phyloP scores from a whole-genome alignment of 2,113 vertebrate species.

The Barbus barbus region DNA sequence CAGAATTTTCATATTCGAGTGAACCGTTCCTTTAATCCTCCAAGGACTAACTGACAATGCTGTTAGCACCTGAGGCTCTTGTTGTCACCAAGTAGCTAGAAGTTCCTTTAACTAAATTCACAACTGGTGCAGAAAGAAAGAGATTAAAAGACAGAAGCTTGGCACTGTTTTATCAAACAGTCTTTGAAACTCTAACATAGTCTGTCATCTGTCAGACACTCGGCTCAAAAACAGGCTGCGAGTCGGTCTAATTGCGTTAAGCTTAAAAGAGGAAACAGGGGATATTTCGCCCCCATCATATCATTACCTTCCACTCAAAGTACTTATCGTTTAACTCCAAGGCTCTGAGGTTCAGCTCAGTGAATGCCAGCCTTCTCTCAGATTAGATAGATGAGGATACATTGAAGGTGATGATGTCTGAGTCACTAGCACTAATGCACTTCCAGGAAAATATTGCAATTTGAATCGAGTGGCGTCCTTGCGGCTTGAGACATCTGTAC shows the following conservation, averaged over 20 bases:
- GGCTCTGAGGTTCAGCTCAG: too few species aligned
- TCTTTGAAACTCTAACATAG: conserved; percentile 39
- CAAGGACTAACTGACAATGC: not conserved
- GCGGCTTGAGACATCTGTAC: too few species aligned
- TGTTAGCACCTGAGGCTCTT: not conserved
- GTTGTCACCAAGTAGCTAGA: conserved; percentile 1
- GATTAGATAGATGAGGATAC: too few species aligned
- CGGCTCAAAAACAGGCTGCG: conserved; percentile 28
- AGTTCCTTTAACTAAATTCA: not conserved
- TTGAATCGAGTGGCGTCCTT: too few species aligned
- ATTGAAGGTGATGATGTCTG: too few species aligned
- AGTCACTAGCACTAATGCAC: too few species aligned
- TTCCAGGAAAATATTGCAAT: too few species aligned
- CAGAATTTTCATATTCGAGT: not conserved
- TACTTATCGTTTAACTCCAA: not conserved
- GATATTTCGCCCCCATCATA: conserved; percentile 42
- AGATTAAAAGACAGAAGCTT: conserved; percentile 8
- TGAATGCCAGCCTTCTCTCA: too few species aligned
- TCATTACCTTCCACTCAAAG: not conserved
- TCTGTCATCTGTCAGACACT: conserved; percentile 43
- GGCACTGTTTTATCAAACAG: conserved; percentile 33
- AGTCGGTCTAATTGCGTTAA: conserved; percentile 35
- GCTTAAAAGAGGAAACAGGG: conserved; percentile 37
- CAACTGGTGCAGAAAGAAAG: not conserved
- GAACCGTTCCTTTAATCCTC: not conserved